Base-by-base conservation (phyloP, 2,113 vertebrate genomes). In the Trematomus loennbergii region DNA sequence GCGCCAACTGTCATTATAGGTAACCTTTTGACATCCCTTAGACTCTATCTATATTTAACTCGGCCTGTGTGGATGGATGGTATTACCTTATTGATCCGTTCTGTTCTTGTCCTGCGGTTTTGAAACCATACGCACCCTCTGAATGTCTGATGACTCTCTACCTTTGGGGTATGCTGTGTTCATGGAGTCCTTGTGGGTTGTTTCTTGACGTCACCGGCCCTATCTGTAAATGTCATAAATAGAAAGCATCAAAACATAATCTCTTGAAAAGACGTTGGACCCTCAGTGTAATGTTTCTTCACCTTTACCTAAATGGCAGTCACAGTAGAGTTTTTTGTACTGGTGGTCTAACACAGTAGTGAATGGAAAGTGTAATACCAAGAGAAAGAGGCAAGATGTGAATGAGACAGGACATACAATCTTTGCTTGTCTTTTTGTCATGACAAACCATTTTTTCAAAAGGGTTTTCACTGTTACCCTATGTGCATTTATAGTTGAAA, bases 101-200 rank as follows among this genome's bases (percentile, higher is more conserved):
- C 86, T 86, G 64, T 89, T 90, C 82, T 78, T 22, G 75, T 84
- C 71, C 75, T 82, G 84, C 60, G 79, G 86, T 86, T 88, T 89
- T 78, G 78, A 89, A 92, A 87, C 84, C 29, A 20, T 45, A 83
- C 43, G 69, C 82, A 55, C 55, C 53, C 72, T 63, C 55, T 76
- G 75, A 87, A 78, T 63, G 77, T 83, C 78, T 89, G 81, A 89
- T 87, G 81, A 72, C 70, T 74, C 72, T 48, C 55, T 71, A 53
- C 57, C 66, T 75, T 46, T 36, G 60, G 52, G 61, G 65, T 43
- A 12, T 29, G 76, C 45, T 1, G 22, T 65, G 36, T 59, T 2
- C 67, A 45, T 40, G 48, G 59, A 63, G 50, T 57, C 49, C 15
- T 75, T 70, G 68, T 81, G 69, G 61, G 43, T 61, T 83, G 58